phyloP scores from a whole-genome alignment of 2,113 vertebrate species.

The Sinosuthora webbiana region DNA sequence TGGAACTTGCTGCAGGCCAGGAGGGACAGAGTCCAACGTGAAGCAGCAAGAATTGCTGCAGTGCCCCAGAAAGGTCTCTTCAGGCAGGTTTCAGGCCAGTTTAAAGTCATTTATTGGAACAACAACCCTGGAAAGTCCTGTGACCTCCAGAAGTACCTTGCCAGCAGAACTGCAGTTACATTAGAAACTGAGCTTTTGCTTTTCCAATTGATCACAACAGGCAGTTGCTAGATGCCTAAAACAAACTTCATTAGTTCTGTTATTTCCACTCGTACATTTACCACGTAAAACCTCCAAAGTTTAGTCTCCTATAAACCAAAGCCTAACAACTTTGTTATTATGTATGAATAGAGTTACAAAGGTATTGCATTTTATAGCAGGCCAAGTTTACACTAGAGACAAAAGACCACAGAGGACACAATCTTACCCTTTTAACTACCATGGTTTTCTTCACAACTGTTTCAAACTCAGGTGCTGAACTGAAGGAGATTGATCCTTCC shows the following conservation, averaged over 20 bases:
- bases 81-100: neutral
- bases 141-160: neutral
- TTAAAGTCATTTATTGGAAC: neutral
- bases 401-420: neutral
- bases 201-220: neutral
- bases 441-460: neutral
- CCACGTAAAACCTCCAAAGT: accelerated
- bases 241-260: neutral
- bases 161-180: neutral
- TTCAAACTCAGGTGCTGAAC: neutral
- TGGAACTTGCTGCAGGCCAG: neutral
- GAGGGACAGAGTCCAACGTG: neutral
- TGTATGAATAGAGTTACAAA: neutral
- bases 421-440: neutral
- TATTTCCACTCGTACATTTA: neutral
- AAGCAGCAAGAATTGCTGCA: neutral
- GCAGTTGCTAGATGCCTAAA: neutral
- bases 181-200: neutral
- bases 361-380: neutral
- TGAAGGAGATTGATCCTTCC: neutral
- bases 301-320: neutral
- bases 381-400: neutral
- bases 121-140: neutral
- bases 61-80: neutral
- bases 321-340: neutral